Evolutionary conservation across 2,888 invertebrate genomes (phyloP).

Genomic region (Agrypnus murinus): DNA sequence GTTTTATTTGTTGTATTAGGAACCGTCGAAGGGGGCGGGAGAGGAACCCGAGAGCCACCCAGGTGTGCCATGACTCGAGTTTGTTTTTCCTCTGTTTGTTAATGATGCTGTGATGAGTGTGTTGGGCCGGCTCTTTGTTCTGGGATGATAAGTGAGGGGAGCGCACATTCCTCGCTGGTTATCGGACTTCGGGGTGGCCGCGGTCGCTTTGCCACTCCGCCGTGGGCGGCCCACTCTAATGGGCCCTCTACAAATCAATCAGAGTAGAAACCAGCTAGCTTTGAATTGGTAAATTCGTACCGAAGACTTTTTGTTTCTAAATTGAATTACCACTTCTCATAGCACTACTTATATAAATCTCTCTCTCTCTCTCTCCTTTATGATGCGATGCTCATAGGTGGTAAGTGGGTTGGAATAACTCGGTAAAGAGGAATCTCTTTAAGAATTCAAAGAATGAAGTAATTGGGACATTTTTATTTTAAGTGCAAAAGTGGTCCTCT

Average conservation of each 20-base stretch:
- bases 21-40: slow-evolving; percentile 51
- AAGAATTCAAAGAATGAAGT: no score
- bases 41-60: slow-evolving; percentile 65
- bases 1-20: slow-evolving; percentile 59
- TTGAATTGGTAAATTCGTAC: slow-evolving; percentile 41
- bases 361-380: no score
- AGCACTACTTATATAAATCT: neutral
- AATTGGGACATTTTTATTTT: no score
- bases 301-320: slow-evolving; percentile 27
- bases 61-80: slow-evolving; percentile 69
- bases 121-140: slow-evolving; percentile 63
- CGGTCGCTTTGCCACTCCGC: slow-evolving; percentile 63
- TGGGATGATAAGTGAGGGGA: slow-evolving; percentile 61
- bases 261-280: slow-evolving; percentile 53
- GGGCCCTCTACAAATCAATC: slow-evolving; percentile 68
- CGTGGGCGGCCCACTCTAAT: slow-evolving; percentile 64
- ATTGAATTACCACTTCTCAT: slow-evolving; percentile 15
- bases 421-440: no score
- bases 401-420: no score
- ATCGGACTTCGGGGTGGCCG: slow-evolving; percentile 67
- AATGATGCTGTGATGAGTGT: slow-evolving; percentile 71
- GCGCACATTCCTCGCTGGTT: slow-evolving; percentile 66
- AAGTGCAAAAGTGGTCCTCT: no score
- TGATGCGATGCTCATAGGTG: no score
- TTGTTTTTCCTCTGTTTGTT: slow-evolving; percentile 71